phyloP scores from a whole-genome alignment of 2,797 vertebrate genomes.

The Onychomys leucogaster region DNA sequence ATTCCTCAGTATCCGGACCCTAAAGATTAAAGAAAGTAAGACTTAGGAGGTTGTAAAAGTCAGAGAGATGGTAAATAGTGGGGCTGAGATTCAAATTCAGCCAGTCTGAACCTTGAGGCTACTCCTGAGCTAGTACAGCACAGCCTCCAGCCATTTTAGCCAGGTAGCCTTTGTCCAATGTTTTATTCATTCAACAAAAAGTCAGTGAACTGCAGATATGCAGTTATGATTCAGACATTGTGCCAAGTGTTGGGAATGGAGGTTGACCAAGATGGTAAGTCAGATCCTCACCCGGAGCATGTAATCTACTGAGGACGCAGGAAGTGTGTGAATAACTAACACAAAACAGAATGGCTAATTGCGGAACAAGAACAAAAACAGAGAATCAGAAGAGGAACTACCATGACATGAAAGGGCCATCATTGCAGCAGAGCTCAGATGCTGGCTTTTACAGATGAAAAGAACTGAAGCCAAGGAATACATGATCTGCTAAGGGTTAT shows the following conservation, averaged over 20 bases:
- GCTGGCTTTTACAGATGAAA: neutral
- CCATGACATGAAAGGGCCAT: neutral
- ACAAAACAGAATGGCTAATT: neutral
- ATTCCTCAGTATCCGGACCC: neutral
- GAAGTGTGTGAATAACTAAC: neutral
- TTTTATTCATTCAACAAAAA: neutral
- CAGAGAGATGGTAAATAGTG: neutral
- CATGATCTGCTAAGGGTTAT: neutral
- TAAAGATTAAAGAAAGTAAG: constrained; percentile 34
- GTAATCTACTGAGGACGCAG: neutral
- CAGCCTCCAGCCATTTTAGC: neutral
- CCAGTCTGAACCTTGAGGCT: neutral
- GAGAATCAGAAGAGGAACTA: neutral
- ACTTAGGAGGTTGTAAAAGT: neutral
- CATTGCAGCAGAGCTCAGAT: neutral
- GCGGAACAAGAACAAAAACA: neutral
- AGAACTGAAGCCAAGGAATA: neutral
- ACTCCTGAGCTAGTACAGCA: neutral
- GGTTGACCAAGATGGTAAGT: neutral
- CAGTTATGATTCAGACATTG: neutral
- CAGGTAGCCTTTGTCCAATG: neutral
- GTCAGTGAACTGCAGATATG: neutral
- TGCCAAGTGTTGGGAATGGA: neutral
- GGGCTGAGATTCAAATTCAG: neutral
- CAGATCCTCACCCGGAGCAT: accelerated